Base-by-base conservation (phyloP, 2,888 invertebrate species). In the Polyommatus iphigenia region DNA sequence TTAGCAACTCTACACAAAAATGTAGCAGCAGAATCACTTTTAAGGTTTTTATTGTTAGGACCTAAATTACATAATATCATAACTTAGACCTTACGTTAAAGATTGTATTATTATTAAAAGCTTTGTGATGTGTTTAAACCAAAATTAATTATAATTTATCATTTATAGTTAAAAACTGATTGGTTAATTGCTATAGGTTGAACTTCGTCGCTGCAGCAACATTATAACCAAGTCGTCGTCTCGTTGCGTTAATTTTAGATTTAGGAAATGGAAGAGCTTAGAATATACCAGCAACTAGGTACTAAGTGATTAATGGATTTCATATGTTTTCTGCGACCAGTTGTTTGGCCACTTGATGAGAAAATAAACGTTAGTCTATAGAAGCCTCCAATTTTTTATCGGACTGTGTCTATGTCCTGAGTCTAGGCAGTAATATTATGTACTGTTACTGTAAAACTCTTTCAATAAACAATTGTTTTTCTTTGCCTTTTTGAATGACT, bases 261-360 rank as follows among this genome's bases (percentile, higher is more conserved):
- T 41, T 20, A 72, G 72, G 72, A 72, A 72, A 72, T 72, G 8
- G 20, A 24, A 75, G 54, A 18, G 24, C 24, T 75, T 29, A 50
- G 13, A 29, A 54, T 50, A 75, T 54, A 24, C 29, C 50, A 15
- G 50, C 50, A 15, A 50, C 13, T 24, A 46, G 20, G n/a, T n/a
- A n/a, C n/a, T n/a, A 10, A n/a, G 50, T 75, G 50, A 75, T 75
- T 75, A 50, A 50, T 54, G 29, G 75, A 50, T 15, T 29, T 54
- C 75, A 75, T 75, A 29, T 75, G 75, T 10, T 73, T 73, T n/a
- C n/a, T 73, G 13, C 36, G 36, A n/a, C 36, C 8, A 71, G n/a
- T n/a, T 36, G 71, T n/a, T 36, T 36, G 20, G 24, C 13, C 71
- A 36, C 7, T 7, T 36, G 32, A n/a, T 71, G 32, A 71, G 32